A percentile compares a stretch with the other conserved stretches of the same genome.
Conservation (phyloP, 2,888 invertebrate genomes). For the Biston stratarius region DNA sequence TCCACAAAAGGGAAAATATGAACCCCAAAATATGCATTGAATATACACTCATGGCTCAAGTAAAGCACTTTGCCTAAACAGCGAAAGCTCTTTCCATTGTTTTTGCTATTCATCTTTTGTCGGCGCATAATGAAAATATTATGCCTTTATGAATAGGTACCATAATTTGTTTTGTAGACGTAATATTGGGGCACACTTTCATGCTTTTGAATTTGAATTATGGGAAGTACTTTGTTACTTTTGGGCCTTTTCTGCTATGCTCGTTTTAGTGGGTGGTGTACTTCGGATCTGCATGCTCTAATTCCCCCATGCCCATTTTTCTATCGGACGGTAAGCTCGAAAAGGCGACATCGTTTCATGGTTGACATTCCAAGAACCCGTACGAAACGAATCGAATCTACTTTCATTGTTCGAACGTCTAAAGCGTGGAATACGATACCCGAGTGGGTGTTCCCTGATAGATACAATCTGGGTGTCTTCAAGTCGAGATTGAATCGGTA, state of each 20-base stretch:
- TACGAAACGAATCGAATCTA: too few relatives aligned
- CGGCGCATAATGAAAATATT: conserved; percentile 34
- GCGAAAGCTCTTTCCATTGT: conserved; percentile 31
- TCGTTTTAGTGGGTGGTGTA: background rate
- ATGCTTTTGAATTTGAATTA: conserved; percentile 23
- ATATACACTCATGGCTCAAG: conserved; percentile 18
- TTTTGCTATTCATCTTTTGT: conserved; percentile 33
- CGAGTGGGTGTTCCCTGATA: too few relatives aligned
- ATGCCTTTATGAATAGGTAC: conserved; percentile 31
- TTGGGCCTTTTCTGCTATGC: background rate
- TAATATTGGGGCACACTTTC: conserved; percentile 21
- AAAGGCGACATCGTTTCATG: too few relatives aligned
- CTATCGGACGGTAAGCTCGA: too few relatives aligned
- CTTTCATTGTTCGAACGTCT: too few relatives aligned
- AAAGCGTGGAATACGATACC: too few relatives aligned
- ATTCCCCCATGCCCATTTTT: too few relatives aligned
- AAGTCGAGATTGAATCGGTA: too few relatives aligned
- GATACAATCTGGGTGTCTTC: too few relatives aligned
- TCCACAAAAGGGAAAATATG: conserved; percentile 11
- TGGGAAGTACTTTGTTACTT: conserved; percentile 11
- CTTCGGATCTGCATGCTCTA: too few relatives aligned
- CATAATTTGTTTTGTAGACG: conserved; percentile 28
- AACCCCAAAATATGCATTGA: conserved; percentile 23
- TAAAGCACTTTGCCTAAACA: conserved; percentile 33
- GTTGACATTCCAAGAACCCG: too few relatives aligned